phyloP scores from a whole-genome alignment of 2,888 invertebrate genomes.

The Phaonia tiefii region DNA sequence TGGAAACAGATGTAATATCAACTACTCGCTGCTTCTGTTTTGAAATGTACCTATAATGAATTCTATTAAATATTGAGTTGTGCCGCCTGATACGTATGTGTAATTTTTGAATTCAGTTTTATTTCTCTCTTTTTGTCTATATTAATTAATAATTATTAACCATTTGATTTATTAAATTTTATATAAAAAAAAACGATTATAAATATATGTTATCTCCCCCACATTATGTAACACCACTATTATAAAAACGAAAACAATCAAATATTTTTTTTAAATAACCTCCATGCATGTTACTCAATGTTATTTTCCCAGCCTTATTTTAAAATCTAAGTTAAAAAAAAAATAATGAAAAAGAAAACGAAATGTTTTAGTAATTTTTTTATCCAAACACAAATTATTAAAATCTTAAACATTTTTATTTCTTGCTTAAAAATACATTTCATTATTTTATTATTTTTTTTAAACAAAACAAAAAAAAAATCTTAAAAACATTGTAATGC shows the following conservation, averaged over 20 bases:
- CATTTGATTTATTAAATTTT: conserved; percentile 59
- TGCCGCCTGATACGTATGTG: conserved; percentile 9
- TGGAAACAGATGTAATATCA: background rate
- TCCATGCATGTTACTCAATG: conserved; percentile 81
- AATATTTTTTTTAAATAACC: conserved; percentile 61
- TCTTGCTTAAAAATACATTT: conserved; percentile 71
- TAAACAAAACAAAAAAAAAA: conserved; percentile 59
- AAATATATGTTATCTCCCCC: conserved; percentile 64
- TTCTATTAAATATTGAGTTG: conserved; percentile 30
- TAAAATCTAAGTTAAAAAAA: conserved; percentile 61
- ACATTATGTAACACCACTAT: conserved; percentile 65
- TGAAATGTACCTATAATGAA: background rate
- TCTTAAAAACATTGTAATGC: conserved; percentile 77
- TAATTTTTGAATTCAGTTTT: conserved; percentile 42
- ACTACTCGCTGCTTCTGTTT: background rate
- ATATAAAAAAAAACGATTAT: conserved; percentile 42
- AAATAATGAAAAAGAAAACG: conserved; percentile 19
- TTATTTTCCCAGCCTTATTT: conserved; percentile 69
- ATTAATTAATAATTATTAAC: conserved; percentile 51
- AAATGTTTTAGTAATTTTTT: conserved; percentile 48
- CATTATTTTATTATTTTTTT: conserved; percentile 66
- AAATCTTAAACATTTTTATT: conserved; percentile 71
- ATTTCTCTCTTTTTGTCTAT: conserved; percentile 34
- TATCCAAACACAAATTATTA: conserved; percentile 24
- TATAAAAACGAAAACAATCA: conserved; percentile 44